Base-by-base conservation (phyloP, 2,888 invertebrate species). In the Epirrhoe tristata region DNA sequence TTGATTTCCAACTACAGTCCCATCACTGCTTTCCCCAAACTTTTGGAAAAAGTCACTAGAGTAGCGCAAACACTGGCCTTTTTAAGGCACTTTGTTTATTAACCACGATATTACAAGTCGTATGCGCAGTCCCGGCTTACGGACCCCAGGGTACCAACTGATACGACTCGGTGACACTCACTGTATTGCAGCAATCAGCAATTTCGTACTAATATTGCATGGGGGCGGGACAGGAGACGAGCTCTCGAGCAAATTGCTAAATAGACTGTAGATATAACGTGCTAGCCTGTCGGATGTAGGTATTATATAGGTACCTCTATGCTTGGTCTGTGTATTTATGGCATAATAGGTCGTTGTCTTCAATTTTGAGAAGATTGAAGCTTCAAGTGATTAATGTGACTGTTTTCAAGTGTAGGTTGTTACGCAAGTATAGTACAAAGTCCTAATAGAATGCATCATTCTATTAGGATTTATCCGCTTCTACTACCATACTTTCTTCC, bases 171-270 rank as follows among this genome's bases (percentile, higher is more conserved):
- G 86, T 88, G 87, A 84, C 82, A 81, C 84, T 80, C 50, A 50
- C 78, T 84, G 88, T 85, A 89, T 90, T 90, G 90, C 90, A 79
- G 85, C 89, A 91, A 92, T 92, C 89, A 80, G 85, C 89, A 91
- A 92, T 91, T 90, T 90, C 79, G 82, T 83, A 79, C 71, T 74
- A 81, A 85, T 82, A 89, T 86, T 88, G 82, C 86, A 86, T 80
- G 86, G 85, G 88, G 88, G 88, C 86, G 87, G 81, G 77, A 85
- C 86, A 87, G 88, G 89, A 88, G 86, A 85, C 81, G 74, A 83
- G 78, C 87, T 89, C 90, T 90, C 83, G 75, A 85, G 79, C 79
- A 77, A 87, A 90, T 90, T 88, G 87, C 79, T 87, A 86, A 80
- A 87, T 87, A 84, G 83, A 80, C 80, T 74, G 78, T 79, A 81